Evolutionary conservation across 2,888 invertebrate species (phyloP).

Genomic region (Lysandra coridon): DNA sequence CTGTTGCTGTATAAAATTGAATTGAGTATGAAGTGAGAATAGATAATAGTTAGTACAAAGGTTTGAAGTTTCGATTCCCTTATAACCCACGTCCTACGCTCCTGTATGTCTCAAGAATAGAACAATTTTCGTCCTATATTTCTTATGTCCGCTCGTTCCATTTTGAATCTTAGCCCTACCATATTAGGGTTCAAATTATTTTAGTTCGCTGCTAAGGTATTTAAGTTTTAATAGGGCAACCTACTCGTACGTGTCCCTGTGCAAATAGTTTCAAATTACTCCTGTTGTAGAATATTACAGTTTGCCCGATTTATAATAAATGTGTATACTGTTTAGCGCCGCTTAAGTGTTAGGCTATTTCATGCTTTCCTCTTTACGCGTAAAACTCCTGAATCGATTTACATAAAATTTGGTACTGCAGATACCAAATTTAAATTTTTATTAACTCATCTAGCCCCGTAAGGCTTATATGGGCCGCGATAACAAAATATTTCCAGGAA

Average conservation of each 20-base stretch:
- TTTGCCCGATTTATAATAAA: background rate
- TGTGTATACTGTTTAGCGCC: constrained; percentile 14
- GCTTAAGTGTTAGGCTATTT: background rate
- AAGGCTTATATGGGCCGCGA: no score
- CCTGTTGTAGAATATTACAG: constrained; percentile 17
- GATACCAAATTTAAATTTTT: no score
- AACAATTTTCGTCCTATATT: constrained; percentile 30
- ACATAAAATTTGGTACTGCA: no score
- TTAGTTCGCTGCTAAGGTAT: background rate
- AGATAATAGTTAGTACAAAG: no score
- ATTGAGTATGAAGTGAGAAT: no score
- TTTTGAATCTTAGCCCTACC: background rate
- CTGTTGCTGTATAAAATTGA: no score
- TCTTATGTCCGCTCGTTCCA: background rate
- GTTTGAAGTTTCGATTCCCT: no score
- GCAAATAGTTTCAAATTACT: constrained; percentile 45
- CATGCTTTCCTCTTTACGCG: background rate
- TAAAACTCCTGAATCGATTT: no score
- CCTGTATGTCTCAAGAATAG: background rate
- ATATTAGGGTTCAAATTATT: background rate
- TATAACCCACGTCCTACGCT: no score
- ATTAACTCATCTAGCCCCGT: no score
- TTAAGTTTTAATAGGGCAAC: constrained; percentile 47
- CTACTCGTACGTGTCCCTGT: constrained; percentile 38
- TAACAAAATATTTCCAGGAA: no score